These are phyloP conservation scores for Falco berigora DNA, from an alignment of 2,797 vertebrate species.

Conservation along the genomic window DNA sequence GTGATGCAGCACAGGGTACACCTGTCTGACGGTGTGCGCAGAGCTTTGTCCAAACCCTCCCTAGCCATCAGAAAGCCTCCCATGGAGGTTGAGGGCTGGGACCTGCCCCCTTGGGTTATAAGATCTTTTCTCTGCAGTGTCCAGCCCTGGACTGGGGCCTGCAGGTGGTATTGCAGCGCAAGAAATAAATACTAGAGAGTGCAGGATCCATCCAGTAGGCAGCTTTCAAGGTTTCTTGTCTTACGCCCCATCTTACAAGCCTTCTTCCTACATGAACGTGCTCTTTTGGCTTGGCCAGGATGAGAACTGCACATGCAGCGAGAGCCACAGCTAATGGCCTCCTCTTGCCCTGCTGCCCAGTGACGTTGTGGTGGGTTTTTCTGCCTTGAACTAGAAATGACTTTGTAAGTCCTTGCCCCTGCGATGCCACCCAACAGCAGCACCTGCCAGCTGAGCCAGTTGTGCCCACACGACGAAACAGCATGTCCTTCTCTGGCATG, in stretches of 20 bases:
- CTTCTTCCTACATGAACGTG: accelerated
- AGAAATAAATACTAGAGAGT: not conserved
- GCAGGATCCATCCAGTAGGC: not conserved
- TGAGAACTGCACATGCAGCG: not conserved
- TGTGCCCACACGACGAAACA: not conserved
- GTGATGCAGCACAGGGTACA: not conserved
- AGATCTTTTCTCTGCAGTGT: not conserved
- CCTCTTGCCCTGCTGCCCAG: not conserved
- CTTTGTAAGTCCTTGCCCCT: slow-evolving; percentile 54
- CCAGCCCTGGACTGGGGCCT: not conserved
- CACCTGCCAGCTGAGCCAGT: not conserved
- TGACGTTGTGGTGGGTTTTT: not conserved
- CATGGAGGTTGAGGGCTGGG: not conserved
- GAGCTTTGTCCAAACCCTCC: not conserved
- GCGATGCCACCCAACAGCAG: not conserved
- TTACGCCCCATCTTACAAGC: not conserved
- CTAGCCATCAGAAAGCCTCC: not conserved
- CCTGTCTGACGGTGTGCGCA: not conserved
- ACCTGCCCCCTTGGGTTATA: not conserved
- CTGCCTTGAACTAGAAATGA: not conserved
- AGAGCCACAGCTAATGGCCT: not conserved
- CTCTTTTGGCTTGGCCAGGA: not conserved
- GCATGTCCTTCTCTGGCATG: not conserved
- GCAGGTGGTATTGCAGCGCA: slow-evolving; percentile 56
- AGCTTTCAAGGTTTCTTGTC: not conserved